phyloP scores from a whole-genome alignment of 1,140 invertebrate genomes.

The Drosophila azteca region DNA sequence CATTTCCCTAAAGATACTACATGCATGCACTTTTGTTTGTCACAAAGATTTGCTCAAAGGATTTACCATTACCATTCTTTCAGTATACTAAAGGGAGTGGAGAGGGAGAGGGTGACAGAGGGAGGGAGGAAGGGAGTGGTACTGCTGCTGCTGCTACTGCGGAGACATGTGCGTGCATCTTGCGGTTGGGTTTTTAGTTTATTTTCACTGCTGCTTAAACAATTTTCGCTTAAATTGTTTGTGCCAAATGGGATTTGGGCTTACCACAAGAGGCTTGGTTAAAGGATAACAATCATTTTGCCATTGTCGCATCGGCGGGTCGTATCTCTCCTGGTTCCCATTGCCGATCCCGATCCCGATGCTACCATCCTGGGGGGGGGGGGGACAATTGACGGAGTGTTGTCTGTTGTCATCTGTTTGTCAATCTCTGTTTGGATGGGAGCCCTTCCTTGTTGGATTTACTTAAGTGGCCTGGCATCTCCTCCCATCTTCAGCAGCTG shows the following conservation, averaged over 20 bases:
- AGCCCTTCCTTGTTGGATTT: slow-evolving; percentile 16
- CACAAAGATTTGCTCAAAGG: slow-evolving; percentile 74
- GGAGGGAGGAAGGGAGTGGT: neutral
- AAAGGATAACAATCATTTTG: slow-evolving; percentile 81
- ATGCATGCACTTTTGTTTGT: slow-evolving; percentile 50
- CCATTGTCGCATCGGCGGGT: slow-evolving; percentile 53
- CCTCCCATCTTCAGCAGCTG: slow-evolving; percentile 18
- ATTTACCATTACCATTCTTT: slow-evolving; percentile 32
- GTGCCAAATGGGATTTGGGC: slow-evolving; percentile 77
- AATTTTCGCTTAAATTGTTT: slow-evolving; percentile 80
- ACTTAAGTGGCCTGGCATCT: slow-evolving; percentile 18
- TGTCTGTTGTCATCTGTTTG: slow-evolving; percentile 65
- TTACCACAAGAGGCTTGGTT: slow-evolving; percentile 76
- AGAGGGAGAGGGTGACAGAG: neutral
- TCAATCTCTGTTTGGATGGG: slow-evolving; percentile 51
- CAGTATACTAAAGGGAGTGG: neutral
- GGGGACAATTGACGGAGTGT: slow-evolving; percentile 60
- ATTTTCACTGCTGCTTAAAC: slow-evolving; percentile 75
- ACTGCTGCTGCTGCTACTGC: neutral
- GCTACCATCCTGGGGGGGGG: slow-evolving; percentile 26
- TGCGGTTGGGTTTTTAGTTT: slow-evolving; percentile 53
- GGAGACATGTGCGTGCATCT: slow-evolving; percentile 61
- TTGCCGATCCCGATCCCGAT: slow-evolving; percentile 1
- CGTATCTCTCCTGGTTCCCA: slow-evolving; percentile 33
- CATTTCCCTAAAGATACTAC: slow-evolving; percentile 57